Conservation (phyloP, 1,140 invertebrate species). For the Pseudomyrmex cubaensis region DNA sequence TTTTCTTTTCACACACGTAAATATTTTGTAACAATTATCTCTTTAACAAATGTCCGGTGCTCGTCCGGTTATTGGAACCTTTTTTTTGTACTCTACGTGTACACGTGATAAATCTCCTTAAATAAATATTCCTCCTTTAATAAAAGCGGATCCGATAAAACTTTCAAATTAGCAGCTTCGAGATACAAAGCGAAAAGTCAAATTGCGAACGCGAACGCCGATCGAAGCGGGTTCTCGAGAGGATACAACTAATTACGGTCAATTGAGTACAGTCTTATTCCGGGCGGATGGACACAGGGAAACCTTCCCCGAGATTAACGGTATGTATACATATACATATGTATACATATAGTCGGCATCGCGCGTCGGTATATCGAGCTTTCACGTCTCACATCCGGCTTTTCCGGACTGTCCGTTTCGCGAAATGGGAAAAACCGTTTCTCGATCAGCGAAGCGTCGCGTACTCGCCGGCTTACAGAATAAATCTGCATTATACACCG, state of each 20-base stretch:
- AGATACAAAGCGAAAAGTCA: constrained; percentile 20
- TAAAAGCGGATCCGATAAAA: too few relatives aligned
- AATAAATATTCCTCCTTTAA: too few relatives aligned
- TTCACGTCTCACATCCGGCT: constrained; percentile 29
- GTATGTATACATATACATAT: constrained; percentile 11
- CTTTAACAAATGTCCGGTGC: too few relatives aligned
- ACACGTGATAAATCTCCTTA: too few relatives aligned
- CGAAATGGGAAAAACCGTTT: constrained; percentile 33
- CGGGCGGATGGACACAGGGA: constrained; percentile 7
- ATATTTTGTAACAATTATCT: too few relatives aligned
- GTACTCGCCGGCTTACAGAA: constrained; percentile 42
- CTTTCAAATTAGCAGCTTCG: background rate
- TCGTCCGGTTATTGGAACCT: too few relatives aligned
- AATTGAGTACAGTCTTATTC: constrained; percentile 42
- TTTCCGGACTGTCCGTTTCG: constrained; percentile 36
- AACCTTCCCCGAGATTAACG: background rate
- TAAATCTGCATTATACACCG: constrained; percentile 38
- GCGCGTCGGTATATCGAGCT: constrained; percentile 8
- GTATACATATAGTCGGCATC: too few relatives aligned
- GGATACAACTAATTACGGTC: constrained; percentile 46
- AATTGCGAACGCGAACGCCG: constrained; percentile 16
- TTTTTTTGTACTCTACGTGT: too few relatives aligned
- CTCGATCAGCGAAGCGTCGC: constrained; percentile 42
- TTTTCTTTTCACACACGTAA: too few relatives aligned
- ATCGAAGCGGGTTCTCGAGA: constrained; percentile 22